These are phyloP conservation scores for Belonocnema kinseyi DNA, from an alignment of 1,140 invertebrate species.

Conservation along the genomic window DNA sequence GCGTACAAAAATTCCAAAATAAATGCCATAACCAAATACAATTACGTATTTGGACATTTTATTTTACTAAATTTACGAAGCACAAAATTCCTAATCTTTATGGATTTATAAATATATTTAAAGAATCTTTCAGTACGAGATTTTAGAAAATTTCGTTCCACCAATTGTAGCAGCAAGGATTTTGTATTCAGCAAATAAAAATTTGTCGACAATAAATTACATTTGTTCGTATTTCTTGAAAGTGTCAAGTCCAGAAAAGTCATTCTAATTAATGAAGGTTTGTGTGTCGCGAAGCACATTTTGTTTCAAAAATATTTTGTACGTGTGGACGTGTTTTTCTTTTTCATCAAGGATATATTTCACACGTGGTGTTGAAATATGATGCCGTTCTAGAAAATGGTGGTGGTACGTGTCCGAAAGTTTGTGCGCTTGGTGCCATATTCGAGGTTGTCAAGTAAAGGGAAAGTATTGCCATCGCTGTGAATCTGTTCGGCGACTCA, in stretches of 20 bases:
- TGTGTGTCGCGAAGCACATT: neutral
- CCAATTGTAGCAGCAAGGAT: too few species aligned
- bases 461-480: slow-evolving; percentile 2
- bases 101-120: too few species aligned
- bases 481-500: slow-evolving; percentile 16
- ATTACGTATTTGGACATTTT: too few species aligned
- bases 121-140: too few species aligned
- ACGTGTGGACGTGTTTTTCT: slow-evolving; percentile 11
- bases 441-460: neutral
- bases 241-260: neutral
- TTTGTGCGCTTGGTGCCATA: slow-evolving; percentile 13
- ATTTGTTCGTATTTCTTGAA: too few species aligned
- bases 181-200: too few species aligned
- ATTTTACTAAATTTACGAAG: too few species aligned
- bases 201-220: too few species aligned
- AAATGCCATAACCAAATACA: too few species aligned
- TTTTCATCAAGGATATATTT: slow-evolving; percentile 22
- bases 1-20: too few species aligned
- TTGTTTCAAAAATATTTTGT: slow-evolving; percentile 15
- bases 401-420: slow-evolving; percentile 19
- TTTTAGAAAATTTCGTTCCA: too few species aligned
- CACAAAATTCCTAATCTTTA: too few species aligned
- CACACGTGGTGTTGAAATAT: slow-evolving; percentile 28
- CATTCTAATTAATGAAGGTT: slow-evolving; percentile 1
- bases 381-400: slow-evolving; percentile 23